Percentiles rank a stretch among this genome's conserved stretches.
These are phyloP conservation scores for Nematopogon swammerdamellus DNA, from an alignment of 2,888 invertebrate species.

Conservation along the genomic window DNA sequence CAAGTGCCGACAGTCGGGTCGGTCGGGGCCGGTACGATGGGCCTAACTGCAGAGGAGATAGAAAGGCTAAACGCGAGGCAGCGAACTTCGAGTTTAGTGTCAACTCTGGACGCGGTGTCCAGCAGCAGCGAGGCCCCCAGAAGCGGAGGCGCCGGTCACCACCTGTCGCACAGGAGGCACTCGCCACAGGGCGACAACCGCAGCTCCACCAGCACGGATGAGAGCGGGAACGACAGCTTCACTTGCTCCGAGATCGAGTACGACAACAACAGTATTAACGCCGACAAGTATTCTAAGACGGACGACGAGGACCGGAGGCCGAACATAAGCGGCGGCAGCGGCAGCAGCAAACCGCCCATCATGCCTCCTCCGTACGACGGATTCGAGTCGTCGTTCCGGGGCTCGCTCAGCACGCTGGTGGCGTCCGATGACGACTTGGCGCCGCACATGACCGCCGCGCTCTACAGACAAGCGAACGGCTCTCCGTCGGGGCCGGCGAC, in stretches of 20 bases:
- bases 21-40: slow-evolving; percentile 69
- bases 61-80: slow-evolving; percentile 86
- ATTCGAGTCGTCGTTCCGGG: slow-evolving; percentile 91
- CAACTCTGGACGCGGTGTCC: slow-evolving; percentile 91
- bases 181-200: slow-evolving; percentile 72
- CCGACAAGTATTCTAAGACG: slow-evolving; percentile 69
- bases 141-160: slow-evolving; percentile 63
- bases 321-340: slow-evolving; percentile 50
- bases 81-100: slow-evolving; percentile 85
- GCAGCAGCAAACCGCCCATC: slow-evolving; percentile 60
- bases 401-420: slow-evolving; percentile 89
- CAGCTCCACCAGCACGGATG: slow-evolving; percentile 77
- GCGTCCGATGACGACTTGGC: slow-evolving; percentile 90
- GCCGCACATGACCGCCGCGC: slow-evolving; percentile 72
- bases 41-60: slow-evolving; percentile 90
- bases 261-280: slow-evolving; percentile 83
- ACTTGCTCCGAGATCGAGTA: slow-evolving; percentile 98
- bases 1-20: slow-evolving; percentile 66
- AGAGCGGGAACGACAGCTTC: slow-evolving; percentile 95
- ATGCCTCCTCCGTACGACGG: slow-evolving; percentile 83
- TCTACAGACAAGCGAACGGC: slow-evolving; percentile 77
- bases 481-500: slow-evolving; percentile 73
- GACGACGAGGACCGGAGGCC: slow-evolving; percentile 59
- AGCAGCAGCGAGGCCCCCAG: slow-evolving; percentile 81
- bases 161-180: slow-evolving; percentile 69